Evolutionary conservation across 2,113 vertebrate species (phyloP), one percentile per base, ranked within the genome.

Genomic region (Corythaixoides concolor): DNA sequence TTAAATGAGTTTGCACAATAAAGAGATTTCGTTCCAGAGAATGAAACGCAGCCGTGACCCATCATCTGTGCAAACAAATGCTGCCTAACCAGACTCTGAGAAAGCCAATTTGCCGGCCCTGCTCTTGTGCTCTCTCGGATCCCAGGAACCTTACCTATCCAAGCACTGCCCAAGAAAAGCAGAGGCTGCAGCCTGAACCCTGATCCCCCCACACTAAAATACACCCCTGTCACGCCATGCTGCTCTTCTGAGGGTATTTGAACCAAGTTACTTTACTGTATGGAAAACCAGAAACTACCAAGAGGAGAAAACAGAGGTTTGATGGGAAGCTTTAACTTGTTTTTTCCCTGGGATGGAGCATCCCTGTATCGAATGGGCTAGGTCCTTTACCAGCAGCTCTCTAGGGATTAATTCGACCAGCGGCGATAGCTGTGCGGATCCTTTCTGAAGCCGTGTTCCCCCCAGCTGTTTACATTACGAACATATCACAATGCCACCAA

Each of bases 161-260:
- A 9, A 67, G 68, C 50, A 28, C 5, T 59, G 56, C 56, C 59
- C 21, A 4, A 6, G 49, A 35, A 68, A 68, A 50, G 53, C 39
- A 64, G n/a, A 49, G 20, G 41, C 67, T 76, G 68, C 76, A 83
- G 63, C 72, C 75, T 66, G 45, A 28, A 9, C 45, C 63, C 35
- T 1, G 0, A 58, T 17, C 14, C 27, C 5, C 59, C 8, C 22
- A 4, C 0, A 0, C 64, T 43, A n/a, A 83, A 88, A 93, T 10
- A 22, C 77, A 82, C 22, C 23, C 19, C 14, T 5, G 24, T 10
- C 83, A n/a, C 1, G 18, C 2, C 6, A 17, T 6, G 69, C 60
- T 75, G 66, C 75, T 58, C 3, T 23, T 74, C 70, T 22, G 18
- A 79, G 18, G 37, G 43, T 32, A 27, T 82, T 49, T 26, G 59